These are phyloP conservation scores for Odontamblyopus lacepedii DNA, from an alignment of 2,797 vertebrate genomes.

Conservation along the genomic window DNA sequence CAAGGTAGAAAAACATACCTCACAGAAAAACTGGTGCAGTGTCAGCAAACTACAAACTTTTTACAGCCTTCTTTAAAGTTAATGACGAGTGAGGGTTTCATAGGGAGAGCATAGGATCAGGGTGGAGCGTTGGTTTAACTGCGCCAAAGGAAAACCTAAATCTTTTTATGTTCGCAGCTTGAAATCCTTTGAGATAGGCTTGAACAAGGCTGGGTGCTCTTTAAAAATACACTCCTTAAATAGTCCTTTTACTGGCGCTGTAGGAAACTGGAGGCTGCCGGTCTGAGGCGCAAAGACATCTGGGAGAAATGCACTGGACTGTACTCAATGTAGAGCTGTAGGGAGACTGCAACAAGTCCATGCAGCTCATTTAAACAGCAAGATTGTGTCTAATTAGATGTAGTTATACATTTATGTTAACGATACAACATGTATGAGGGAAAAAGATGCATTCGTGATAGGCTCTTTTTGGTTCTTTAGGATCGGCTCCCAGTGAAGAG, in stretches of 20 bases:
- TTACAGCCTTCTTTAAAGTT: constrained; percentile 47
- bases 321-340: neutral
- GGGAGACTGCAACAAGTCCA: constrained; percentile 1
- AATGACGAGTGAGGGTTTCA: constrained; percentile 42
- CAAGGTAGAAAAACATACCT: constrained; percentile 19
- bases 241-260: constrained; percentile 62
- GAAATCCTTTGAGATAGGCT: constrained; percentile 47
- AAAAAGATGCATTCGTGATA: too few species aligned
- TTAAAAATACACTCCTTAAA: constrained; percentile 46
- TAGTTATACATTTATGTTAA: neutral
- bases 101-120: constrained; percentile 35
- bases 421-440: neutral
- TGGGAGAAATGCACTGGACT: constrained; percentile 37
- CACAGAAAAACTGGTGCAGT: constrained; percentile 19
- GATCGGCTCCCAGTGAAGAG: too few species aligned
- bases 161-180: constrained; percentile 56
- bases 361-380: neutral
- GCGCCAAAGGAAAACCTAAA: constrained; percentile 52
- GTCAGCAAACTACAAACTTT: constrained; percentile 53
- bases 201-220: constrained; percentile 40
- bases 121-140: constrained; percentile 40
- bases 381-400: neutral
- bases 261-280: constrained; percentile 59
- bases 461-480: too few species aligned
- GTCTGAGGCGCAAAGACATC: constrained; percentile 55